Evolutionary conservation across 2,113 vertebrate genomes (phyloP), one percentile per base, ranked within the genome.

Genomic region (Tricholaema leucomelas): DNA sequence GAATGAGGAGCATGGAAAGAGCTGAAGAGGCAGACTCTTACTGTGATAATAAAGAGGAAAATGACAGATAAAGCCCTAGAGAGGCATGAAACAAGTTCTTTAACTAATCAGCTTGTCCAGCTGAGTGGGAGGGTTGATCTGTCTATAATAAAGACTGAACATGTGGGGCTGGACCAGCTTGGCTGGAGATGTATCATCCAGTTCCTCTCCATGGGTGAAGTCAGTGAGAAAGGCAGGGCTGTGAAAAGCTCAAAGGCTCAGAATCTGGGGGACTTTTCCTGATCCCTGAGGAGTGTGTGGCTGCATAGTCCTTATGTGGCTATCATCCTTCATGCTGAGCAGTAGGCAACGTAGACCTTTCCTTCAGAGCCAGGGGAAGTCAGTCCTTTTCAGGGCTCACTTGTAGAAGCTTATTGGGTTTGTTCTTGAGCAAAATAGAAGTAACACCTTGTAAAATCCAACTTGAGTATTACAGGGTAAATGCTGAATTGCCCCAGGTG

Each of bases 101-200:
- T 86, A 88, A 92, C 85, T 96, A 96, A 96, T 95, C 95, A 92
- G 91, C 87, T 96, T 95, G 87, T 76, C 87, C 77, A 80, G 80
- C 75, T 93, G 79, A 93, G 75, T 28, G 1, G 90, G 81, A 70
- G 63, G 56, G 66, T 91, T 97, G 95, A 95, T 97, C 95, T 88
- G 61, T 86, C 91, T 88, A 9, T 48, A 24, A 65, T 3, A 2
- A 55, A 93, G 42, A 64, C 63, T 79, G 70, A 94, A 92, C 40
- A 54, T 25, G 64, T 10, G 33, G 46, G 77, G 38, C 42, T 77
- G 48, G 33, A 66, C 24, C 28, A 87, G 89, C 27, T 66, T 60
- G 63, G 50, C 73, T 93, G 66, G 40, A 40, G 85, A 46, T 74
- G 33, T 12, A 63, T 25, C 50, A 50, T 35, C 20, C 40, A 63